Conservation (phyloP, 1,140 invertebrate species). For the Diorhabda sublineata region DNA sequence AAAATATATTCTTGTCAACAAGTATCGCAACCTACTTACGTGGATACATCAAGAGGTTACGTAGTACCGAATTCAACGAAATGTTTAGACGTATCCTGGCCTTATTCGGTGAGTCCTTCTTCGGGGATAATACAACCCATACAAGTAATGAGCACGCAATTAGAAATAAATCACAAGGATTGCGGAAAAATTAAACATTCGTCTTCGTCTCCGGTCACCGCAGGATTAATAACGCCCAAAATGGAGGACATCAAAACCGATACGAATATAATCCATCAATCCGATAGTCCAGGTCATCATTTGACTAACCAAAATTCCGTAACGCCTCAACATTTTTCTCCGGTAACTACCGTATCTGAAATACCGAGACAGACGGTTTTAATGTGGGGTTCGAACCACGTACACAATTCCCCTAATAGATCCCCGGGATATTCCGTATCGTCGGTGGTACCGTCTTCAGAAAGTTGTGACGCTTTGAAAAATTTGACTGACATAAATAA, state of each 20-base stretch:
- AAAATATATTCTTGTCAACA: conserved; percentile 61
- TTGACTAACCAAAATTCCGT: conserved; percentile 45
- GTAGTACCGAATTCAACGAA: conserved; percentile 50
- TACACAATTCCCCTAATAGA: conserved; percentile 48
- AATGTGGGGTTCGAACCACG: conserved; percentile 68
- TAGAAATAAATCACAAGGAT: conserved; percentile 39
- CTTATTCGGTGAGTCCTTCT: conserved; percentile 50
- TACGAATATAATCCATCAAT: conserved; percentile 43
- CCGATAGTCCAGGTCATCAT: conserved; percentile 46
- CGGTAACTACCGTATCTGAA: conserved; percentile 36
- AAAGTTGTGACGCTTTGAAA: conserved; percentile 53
- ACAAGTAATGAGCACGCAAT: conserved; percentile 42
- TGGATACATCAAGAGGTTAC: conserved; percentile 52
- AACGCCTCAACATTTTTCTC: conserved; percentile 50
- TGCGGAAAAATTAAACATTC: conserved; percentile 53
- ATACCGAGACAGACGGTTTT: conserved; percentile 77
- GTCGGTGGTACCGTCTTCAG: conserved; percentile 35
- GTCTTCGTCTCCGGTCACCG: conserved; percentile 54
- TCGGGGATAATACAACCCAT: conserved; percentile 51
- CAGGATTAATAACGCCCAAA: conserved; percentile 59
- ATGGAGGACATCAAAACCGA: conserved; percentile 62
- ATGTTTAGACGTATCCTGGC: conserved; percentile 47
- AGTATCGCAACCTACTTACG: conserved; percentile 49
- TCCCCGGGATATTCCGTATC: conserved; percentile 47
- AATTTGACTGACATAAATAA: conserved; percentile 56